Evolutionary conservation across 35 echinoderm and acorn worm species (phyloP), one percentile per base, ranked within the genome.

Genomic region (Acanthaster planci): DNA sequence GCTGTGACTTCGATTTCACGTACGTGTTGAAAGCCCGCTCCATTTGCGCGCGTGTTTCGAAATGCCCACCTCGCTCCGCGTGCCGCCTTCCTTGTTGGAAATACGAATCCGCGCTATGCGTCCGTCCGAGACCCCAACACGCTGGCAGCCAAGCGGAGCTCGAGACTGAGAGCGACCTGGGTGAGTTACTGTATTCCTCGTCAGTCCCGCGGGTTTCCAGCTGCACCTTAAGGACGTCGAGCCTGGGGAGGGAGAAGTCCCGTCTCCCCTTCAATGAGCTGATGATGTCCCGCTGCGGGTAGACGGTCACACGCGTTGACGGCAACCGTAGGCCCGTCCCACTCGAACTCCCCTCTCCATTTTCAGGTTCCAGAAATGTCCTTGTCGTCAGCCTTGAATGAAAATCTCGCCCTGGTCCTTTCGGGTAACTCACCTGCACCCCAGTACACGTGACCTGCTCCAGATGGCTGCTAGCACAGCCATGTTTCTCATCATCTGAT

Each of bases 11-110:
- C 14, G 59, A 67, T 14, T n/a, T 67, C 0, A 30, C 64, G 29
- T 31, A 72, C 64, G 64, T 0, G 34, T 72, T 72, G 64, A 72
- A 72, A 72, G 64, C 64, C 34, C 34, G 26, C 30, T 72, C 64
- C 64, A 72, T 72, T 72, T 72, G 64, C 15, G 23, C 34, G 10
- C 64, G 64, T 14, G 26, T 72, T 26, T 72, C 21, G 34, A 72
- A 72, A 34, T 34, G 64, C 14, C 21, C 22, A 14, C 64, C 64
- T 34, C 19, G 14, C 23, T 15, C 64, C 30, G 21, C 64, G 4
- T 4, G 42, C 42, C 42, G 42, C 42, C 12, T 4, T 8, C 59
- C 23, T 3, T 72, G 64, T 31, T 26, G 64, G 30, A 72, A 72
- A 35, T 72, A 72, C 23, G 64, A 72, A 26, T 72, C 64, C 23